These are phyloP conservation scores for Perodicticus potto DNA, from an alignment of 2,797 vertebrate species.

Conservation along the genomic window DNA sequence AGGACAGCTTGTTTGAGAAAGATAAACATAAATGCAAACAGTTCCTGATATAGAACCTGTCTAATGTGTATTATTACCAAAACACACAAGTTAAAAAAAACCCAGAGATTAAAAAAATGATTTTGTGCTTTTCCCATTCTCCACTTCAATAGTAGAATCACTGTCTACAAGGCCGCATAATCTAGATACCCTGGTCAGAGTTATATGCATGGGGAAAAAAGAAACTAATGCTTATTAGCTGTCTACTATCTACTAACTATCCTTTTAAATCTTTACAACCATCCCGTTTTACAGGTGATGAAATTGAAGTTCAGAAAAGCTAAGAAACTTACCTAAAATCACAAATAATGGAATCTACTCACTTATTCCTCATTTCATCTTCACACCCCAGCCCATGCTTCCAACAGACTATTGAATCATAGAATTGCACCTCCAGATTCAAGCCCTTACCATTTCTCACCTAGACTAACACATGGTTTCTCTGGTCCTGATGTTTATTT, in stretches of 20 bases:
- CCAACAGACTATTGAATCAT: neutral
- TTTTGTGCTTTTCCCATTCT: neutral
- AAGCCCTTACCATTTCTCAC: neutral
- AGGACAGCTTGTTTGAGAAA: slow-evolving; percentile 3
- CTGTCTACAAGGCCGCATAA: neutral
- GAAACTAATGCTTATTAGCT: neutral
- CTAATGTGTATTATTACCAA: neutral
- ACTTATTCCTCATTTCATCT: neutral
- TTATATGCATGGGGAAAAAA: neutral
- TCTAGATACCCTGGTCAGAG: neutral
- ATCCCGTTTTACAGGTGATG: slow-evolving; percentile 1
- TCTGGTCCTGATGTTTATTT: neutral
- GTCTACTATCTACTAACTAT: neutral
- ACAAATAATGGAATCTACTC: neutral
- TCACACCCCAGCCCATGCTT: neutral
- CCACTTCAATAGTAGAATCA: neutral
- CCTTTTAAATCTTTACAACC: neutral
- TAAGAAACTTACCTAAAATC: neutral
- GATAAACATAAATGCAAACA: slow-evolving; percentile 12
- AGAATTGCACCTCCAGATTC: neutral
- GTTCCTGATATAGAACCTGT: neutral
- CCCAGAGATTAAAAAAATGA: neutral
- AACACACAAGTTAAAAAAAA: neutral
- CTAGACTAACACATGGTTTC: neutral
- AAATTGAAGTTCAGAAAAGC: neutral